A percentile compares a stretch with the other conserved stretches of the same genome.
Conservation (phyloP, 2,113 vertebrate genomes). For the Labeo catla region DNA sequence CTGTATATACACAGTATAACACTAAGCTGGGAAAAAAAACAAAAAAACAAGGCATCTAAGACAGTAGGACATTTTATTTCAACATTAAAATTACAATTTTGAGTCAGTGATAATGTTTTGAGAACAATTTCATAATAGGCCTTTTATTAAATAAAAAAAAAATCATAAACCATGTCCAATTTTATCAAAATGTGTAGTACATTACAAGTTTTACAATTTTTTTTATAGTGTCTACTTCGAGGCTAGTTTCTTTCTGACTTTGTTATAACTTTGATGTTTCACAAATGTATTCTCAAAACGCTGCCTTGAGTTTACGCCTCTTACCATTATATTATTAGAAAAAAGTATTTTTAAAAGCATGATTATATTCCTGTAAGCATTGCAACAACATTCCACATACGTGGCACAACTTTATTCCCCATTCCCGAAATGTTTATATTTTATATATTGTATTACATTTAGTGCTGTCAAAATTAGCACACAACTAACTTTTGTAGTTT, state of each 20-base stretch:
- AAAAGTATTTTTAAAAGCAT: background rate
- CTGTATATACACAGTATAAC: conserved; percentile 13
- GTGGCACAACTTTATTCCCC: background rate
- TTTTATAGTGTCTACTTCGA: background rate
- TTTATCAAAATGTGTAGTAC: background rate
- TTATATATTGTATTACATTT: background rate
- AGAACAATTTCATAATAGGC: background rate
- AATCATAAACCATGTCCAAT: background rate
- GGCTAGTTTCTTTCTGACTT: background rate
- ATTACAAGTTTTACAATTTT: background rate
- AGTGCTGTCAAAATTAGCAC: background rate
- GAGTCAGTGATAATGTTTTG: background rate
- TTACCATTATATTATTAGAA: background rate
- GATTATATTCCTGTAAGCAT: background rate
- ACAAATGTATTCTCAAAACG: background rate
- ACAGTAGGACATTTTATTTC: background rate
- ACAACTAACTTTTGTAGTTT: too few relatives aligned
- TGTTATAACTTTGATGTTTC: background rate
- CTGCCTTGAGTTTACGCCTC: background rate
- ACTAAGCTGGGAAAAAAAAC: background rate
- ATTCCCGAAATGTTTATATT: background rate
- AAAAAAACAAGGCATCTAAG: background rate
- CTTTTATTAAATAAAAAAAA: background rate
- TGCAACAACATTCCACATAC: background rate
- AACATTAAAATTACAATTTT: background rate